These are phyloP conservation scores for Centropus bengalensis DNA, from an alignment of 2,113 vertebrate species.

Conservation along the genomic window DNA sequence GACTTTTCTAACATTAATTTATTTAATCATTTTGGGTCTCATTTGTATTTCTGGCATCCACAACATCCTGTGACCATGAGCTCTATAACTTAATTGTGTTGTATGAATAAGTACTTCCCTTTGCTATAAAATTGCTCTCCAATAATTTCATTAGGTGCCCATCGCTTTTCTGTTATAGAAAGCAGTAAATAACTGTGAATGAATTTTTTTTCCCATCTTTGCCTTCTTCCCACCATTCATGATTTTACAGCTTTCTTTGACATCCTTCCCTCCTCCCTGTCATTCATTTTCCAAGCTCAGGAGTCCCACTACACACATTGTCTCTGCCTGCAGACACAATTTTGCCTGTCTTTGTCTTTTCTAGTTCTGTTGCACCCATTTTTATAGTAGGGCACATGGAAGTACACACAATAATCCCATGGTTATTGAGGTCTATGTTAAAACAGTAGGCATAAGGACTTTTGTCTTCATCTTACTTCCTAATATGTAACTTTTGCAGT, in stretches of 20 bases:
- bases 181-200: slow-evolving; percentile 17
- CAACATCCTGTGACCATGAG: slow-evolving; percentile 34
- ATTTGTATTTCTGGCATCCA: slow-evolving; percentile 45
- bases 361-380: neutral
- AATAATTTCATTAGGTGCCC: slow-evolving; percentile 45
- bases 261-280: neutral
- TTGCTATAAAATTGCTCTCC: slow-evolving; percentile 46
- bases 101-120: slow-evolving; percentile 51
- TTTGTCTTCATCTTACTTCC: neutral
- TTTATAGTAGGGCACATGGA: neutral
- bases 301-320: neutral
- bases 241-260: neutral
- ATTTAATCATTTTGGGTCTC: neutral
- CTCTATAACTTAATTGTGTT: neutral
- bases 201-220: neutral
- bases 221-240: neutral
- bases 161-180: slow-evolving; percentile 18
- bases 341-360: neutral
- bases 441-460: neutral
- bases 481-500: neutral
- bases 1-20: neutral
- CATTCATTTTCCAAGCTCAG: neutral
- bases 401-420: neutral
- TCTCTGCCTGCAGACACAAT: neutral
- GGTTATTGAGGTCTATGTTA: neutral